Conservation (phyloP, 2,797 vertebrate species). For the Melanotaenia maccullochi region DNA sequence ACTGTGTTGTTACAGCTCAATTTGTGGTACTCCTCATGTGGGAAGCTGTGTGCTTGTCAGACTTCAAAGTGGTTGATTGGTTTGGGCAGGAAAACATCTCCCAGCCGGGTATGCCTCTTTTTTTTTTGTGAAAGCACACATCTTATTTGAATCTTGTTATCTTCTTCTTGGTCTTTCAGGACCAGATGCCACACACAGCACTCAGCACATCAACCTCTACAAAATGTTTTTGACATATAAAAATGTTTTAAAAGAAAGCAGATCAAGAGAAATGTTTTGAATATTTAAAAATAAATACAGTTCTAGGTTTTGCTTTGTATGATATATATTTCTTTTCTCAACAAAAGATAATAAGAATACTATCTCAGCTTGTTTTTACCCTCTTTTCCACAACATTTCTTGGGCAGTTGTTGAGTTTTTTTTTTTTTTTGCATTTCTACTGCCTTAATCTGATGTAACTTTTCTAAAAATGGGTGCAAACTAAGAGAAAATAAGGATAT, state of each 20-base stretch:
- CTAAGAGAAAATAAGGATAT: slow-evolving; percentile 14
- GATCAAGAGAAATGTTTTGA: slow-evolving; percentile 56
- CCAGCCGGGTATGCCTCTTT: slow-evolving; percentile 14
- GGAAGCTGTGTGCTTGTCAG: slow-evolving; percentile 42
- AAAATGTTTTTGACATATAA: slow-evolving; percentile 60
- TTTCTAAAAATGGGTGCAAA: slow-evolving; percentile 59
- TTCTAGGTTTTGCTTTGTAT: slow-evolving; percentile 47
- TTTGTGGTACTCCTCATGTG: slow-evolving; percentile 31
- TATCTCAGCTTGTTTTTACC: slow-evolving; percentile 36
- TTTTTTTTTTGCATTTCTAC: slow-evolving; percentile 23
- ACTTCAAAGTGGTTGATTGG: slow-evolving; percentile 55
- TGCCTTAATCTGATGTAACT: slow-evolving; percentile 65
- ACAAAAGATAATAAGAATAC: slow-evolving; percentile 41
- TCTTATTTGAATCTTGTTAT: slow-evolving; percentile 47
- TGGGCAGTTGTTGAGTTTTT: slow-evolving; percentile 24
- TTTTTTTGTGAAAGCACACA: slow-evolving; percentile 1
- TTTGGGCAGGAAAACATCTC: slow-evolving; percentile 42
- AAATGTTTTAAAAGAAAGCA: slow-evolving; percentile 51
- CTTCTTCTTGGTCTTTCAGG: slow-evolving; percentile 55
- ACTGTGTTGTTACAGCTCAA: slow-evolving; percentile 18
- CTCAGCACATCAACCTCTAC: slow-evolving; percentile 47
- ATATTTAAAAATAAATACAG: slow-evolving; percentile 58
- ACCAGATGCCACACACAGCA: slow-evolving; percentile 37
- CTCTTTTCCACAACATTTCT: slow-evolving; percentile 42
- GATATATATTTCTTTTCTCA: neutral